Base-by-base conservation (phyloP, 2,888 invertebrate species). In the Temnothorax unifasciatus region DNA sequence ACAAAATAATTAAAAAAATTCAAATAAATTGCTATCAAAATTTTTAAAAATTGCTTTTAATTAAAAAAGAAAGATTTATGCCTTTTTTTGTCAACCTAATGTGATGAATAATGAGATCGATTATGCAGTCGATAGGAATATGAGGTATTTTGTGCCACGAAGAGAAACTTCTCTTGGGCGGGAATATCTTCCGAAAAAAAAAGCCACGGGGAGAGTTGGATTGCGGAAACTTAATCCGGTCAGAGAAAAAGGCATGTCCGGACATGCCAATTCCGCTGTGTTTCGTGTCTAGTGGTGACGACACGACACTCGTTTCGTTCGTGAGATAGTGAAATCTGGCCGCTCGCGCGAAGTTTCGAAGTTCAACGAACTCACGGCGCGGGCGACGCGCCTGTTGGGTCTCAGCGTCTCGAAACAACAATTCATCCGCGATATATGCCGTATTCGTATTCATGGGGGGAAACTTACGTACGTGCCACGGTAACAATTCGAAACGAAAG, bases 401-500 rank as follows among this genome's bases (percentile, higher is more conserved):
- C 74, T 29, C 44, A 34, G 54, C 71, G 52, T 34, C 64, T 76
- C 69, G 44, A 73, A 73, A 38, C 52, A 50, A 59, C 57, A 66
- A 66, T 79, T 82, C 64, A 54, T 73, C 63, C 64, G 44, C 13
- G 54, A 34, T 77, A 34, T 77, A 54, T 41, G 50, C 59, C 9
- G 54, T 69, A 87, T 83, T 83, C 50, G 77, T 77, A 84, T 84
- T 86, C 85, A 29, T n/a, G 74, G 68, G 68, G 68, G 83, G 76
- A 69, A 73, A 63, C 83, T 73, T 54, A 21, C 81, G 34, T 75
- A 82, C 82, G 82, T 79, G 83, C 59, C 44, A n/a, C n/a, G 59
- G 59, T 74, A 81, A 82, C 85, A 81, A 86, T 84, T 87, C 86
- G 84, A 87, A 89, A 87, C 64, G 89, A 89, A 89, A 89, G 86